Evolutionary conservation across 2,113 vertebrate genomes (phyloP).

Genomic region (Triplophysa rosa): DNA sequence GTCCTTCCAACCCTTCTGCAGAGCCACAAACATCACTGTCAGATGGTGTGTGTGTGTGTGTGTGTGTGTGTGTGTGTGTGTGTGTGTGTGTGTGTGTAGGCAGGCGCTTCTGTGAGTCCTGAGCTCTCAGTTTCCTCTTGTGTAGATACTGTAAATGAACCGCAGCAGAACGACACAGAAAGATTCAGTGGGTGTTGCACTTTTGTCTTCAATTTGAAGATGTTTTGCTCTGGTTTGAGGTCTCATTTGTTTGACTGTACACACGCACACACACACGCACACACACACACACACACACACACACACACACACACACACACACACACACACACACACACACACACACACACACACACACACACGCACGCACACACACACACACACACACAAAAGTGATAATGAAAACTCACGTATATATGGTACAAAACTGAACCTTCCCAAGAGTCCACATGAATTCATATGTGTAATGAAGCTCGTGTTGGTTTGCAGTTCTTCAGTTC

Average conservation of each 20-base stretch:
- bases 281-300: not conserved
- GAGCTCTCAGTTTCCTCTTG: constrained; percentile 17
- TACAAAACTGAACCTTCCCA: no score
- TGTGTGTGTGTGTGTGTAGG: constrained; percentile 33
- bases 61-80: constrained; percentile 30
- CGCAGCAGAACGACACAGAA: not conserved
- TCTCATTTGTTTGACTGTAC: not conserved
- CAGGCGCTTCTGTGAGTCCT: not conserved
- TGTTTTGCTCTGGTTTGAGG: not conserved
- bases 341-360: no score
- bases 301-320: no score
- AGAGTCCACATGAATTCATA: not conserved
- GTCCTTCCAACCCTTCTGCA: not conserved
- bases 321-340: no score
- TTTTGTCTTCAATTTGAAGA: constrained; percentile 4
- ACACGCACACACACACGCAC: not conserved
- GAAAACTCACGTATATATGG: not conserved
- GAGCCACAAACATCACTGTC: not conserved
- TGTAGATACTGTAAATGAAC: constrained; percentile 32
- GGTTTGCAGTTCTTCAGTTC: no score
- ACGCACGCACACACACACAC: constrained; percentile 14
- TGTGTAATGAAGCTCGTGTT: not conserved
- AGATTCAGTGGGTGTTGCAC: constrained; percentile 10
- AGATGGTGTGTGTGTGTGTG: constrained; percentile 48
- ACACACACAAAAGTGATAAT: constrained; percentile 14